Base-by-base conservation (phyloP, 1,140 invertebrate genomes). In the Pararge aegeria region DNA sequence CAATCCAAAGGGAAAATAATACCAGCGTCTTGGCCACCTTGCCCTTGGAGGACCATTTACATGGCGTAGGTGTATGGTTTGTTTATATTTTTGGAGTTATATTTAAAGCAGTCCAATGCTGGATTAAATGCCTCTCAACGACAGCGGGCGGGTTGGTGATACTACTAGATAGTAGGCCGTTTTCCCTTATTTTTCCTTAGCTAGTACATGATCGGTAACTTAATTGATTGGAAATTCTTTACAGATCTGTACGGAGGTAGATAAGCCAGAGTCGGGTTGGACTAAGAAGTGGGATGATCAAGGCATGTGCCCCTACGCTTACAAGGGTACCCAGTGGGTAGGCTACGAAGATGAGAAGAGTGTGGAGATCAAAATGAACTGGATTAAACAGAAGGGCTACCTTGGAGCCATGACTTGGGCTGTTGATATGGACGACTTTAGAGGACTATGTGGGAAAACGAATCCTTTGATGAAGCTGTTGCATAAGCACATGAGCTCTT, bases 341-440 rank as follows among this genome's bases (percentile, higher is more conserved):
- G 97, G 97, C 10, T 98, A 97, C 75, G 97, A 98, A 81, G 94
- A 97, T 75, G 87, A 91, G 2, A 91, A 92, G 66, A 96, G 95
- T 73, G 87, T 97, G 0, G 93, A 95, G 68, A 95, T 96, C 49
- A 98, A 98, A 88, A 96, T 97, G 94, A 94, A 97, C 67, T 97
- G 92, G 82, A 95, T 97, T 56, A 96, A 95, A 73, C 73, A 92
- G 10, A 95, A 94, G 72, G 95, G 95, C 0, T 96, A 97, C 71
- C 93, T 94, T 0, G 97, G 97, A 4, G 92, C 95, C 0, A 98
- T 98, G 96, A 95, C 93, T 7, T 98, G 96, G 96, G 95, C 96
- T 4, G 95, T 96, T 44, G 96, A 96, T 63, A 96, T 96, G 95
- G 95, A 97, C 55, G 95, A 96, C 72, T 96, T 96, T 72, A 90